Evolutionary conservation across 2,113 vertebrate genomes (phyloP).

Genomic region (Perca schrenkii): DNA sequence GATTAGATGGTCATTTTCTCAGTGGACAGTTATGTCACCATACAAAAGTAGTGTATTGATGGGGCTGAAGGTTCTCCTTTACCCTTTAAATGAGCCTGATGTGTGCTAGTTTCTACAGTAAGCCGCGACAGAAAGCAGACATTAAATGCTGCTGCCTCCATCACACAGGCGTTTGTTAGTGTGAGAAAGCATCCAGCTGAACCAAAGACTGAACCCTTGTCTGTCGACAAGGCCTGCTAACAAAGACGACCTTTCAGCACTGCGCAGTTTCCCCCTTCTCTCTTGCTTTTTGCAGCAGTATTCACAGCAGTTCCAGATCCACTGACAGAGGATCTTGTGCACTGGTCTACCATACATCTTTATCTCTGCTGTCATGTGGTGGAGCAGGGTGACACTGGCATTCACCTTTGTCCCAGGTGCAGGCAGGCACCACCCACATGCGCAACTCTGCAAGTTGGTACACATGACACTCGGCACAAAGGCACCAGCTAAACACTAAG

Average conservation of each 20-base stretch:
- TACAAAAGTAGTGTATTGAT: neutral
- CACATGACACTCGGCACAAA: constrained; percentile 32
- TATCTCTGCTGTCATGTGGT: constrained; percentile 50
- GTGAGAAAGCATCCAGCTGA: constrained; percentile 78
- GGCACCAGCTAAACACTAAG: constrained; percentile 13
- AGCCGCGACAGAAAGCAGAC: neutral
- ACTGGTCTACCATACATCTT: constrained; percentile 35
- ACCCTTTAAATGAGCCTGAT: constrained; percentile 10
- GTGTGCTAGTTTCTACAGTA: constrained; percentile 6
- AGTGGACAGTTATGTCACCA: constrained; percentile 38
- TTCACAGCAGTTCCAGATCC: constrained; percentile 57
- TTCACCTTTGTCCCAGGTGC: constrained; percentile 77
- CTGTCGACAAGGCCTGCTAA: constrained; percentile 76
- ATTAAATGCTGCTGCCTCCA: constrained; percentile 61
- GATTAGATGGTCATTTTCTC: constrained; percentile 34
- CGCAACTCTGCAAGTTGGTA: neutral
- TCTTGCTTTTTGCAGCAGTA: constrained; percentile 57
- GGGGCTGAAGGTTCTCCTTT: neutral
- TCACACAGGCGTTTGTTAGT: constrained; percentile 74
- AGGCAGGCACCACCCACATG: constrained; percentile 33
- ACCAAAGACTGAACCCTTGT: constrained; percentile 81
- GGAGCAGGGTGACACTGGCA: constrained; percentile 54
- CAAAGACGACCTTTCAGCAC: constrained; percentile 84
- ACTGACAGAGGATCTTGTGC: constrained; percentile 47
- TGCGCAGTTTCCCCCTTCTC: constrained; percentile 55